Percentiles rank a stretch among this genome's conserved stretches.
Evolutionary conservation across 2,113 vertebrate genomes (phyloP).

Genomic region (Anser brachyrhynchus): DNA sequence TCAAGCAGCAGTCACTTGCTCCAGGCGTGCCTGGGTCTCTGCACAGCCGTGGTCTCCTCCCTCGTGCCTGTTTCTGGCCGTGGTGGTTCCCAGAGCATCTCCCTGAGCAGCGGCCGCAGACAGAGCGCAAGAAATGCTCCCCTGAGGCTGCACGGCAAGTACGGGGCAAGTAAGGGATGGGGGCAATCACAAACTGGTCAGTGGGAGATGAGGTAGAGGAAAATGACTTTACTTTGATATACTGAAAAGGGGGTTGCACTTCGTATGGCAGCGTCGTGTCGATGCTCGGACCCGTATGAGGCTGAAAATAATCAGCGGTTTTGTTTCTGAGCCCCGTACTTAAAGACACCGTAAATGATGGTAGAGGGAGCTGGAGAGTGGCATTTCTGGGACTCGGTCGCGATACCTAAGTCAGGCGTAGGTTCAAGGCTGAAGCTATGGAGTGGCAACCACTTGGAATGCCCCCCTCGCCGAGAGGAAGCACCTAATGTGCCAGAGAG

Average conservation of each 20-base stretch:
- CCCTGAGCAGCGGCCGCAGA: not conserved
- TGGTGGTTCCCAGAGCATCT: not conserved
- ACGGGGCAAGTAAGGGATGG: accelerated
- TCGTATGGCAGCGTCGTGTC: accelerated
- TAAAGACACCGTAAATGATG: not conserved
- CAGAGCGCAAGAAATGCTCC: not conserved
- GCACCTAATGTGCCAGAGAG: not conserved
- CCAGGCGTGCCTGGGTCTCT: not conserved
- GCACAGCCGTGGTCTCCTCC: not conserved
- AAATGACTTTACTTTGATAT: not conserved
- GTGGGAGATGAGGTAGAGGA: not conserved
- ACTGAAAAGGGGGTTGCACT: not conserved
- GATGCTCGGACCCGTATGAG: accelerated
- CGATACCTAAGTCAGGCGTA: not conserved
- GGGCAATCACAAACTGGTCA: not conserved
- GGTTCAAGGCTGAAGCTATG: not conserved
- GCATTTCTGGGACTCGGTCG: not conserved
- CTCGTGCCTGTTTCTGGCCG: accelerated
- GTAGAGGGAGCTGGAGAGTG: not conserved
- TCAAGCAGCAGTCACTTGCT: not conserved
- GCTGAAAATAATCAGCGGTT: not conserved
- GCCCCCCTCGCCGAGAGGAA: not conserved
- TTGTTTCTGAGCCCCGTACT: not conserved
- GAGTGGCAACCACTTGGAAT: not conserved
- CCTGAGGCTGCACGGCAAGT: not conserved